Evolutionary conservation across 2,113 vertebrate species (phyloP).

Genomic region (Bubo bubo): DNA sequence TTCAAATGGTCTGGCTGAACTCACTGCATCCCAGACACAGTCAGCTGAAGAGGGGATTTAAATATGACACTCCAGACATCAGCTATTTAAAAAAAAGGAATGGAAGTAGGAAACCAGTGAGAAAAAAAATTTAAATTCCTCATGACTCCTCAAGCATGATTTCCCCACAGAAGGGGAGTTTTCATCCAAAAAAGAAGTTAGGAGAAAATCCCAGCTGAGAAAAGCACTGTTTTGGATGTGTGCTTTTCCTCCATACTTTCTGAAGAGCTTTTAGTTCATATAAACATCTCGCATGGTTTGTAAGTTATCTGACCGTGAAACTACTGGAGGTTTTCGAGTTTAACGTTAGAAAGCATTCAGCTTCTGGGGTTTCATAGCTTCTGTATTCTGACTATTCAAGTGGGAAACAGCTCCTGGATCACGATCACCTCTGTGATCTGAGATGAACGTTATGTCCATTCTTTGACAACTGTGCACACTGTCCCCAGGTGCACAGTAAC

Average conservation of each 20-base stretch:
- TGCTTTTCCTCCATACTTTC: not conserved
- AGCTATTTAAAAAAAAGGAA: not conserved
- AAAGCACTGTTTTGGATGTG: not conserved
- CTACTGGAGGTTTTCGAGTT: not conserved
- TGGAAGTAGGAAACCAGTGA: conserved; percentile 10
- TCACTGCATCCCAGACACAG: not conserved
- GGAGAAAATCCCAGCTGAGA: not conserved
- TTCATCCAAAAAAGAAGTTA: conserved; percentile 12
- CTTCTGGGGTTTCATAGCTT: not conserved
- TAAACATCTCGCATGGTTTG: not conserved
- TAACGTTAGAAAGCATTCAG: not conserved
- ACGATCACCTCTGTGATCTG: not conserved
- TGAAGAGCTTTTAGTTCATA: conserved; percentile 8
- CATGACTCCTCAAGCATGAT: not conserved
- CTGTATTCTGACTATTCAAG: not conserved
- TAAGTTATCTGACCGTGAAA: not conserved
- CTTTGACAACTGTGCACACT: fast-evolving
- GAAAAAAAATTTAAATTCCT: not conserved
- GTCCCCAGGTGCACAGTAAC: not conserved
- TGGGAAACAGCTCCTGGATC: not conserved
- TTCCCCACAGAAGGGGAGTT: not conserved
- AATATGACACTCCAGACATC: conserved; percentile 24
- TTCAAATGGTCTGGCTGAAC: not conserved
- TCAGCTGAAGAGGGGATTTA: not conserved
- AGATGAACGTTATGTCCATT: fast-evolving